Evolutionary conservation across 2,113 vertebrate genomes (phyloP).

Genomic region (Xenopus laevis): DNA sequence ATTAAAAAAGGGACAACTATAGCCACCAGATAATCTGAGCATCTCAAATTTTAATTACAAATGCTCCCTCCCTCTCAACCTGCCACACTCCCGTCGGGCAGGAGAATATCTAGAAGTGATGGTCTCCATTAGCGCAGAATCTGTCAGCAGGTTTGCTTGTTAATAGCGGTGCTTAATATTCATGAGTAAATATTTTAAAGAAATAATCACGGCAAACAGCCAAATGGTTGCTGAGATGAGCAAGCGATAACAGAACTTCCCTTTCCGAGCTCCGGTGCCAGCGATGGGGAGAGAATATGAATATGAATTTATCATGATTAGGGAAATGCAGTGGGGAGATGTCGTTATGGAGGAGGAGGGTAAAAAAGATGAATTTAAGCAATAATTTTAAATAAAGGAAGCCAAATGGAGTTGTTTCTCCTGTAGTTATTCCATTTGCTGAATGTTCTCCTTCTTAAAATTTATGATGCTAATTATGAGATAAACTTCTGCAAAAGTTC

Average conservation of each 20-base stretch:
- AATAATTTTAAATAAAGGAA: conserved; percentile 49
- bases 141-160: conserved; percentile 41
- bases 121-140: conserved; percentile 35
- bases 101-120: conserved; percentile 42
- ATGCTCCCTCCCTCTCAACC: conserved; percentile 37
- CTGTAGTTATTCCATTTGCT: conserved; percentile 31
- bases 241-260: conserved; percentile 26
- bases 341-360: conserved; percentile 35
- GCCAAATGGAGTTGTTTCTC: conserved; percentile 41
- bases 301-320: conserved; percentile 49
- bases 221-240: conserved; percentile 39
- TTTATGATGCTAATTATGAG: conserved; percentile 44
- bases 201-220: conserved; percentile 45
- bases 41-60: conserved; percentile 45
- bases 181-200: conserved; percentile 51
- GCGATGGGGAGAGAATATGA: conserved; percentile 40
- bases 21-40: conserved; percentile 32
- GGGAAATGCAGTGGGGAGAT: conserved; percentile 42
- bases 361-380: conserved; percentile 47
- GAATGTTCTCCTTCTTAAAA: conserved; percentile 35
- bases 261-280: conserved; percentile 27
- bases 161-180: conserved; percentile 50
- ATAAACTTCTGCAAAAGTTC: conserved; percentile 35
- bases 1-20: conserved; percentile 27
- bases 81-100: conserved; percentile 39